A percentile compares a stretch with the other conserved stretches of the same genome.
Evolutionary conservation across 2,113 vertebrate species (phyloP).

Genomic region (Cebus imitator): DNA sequence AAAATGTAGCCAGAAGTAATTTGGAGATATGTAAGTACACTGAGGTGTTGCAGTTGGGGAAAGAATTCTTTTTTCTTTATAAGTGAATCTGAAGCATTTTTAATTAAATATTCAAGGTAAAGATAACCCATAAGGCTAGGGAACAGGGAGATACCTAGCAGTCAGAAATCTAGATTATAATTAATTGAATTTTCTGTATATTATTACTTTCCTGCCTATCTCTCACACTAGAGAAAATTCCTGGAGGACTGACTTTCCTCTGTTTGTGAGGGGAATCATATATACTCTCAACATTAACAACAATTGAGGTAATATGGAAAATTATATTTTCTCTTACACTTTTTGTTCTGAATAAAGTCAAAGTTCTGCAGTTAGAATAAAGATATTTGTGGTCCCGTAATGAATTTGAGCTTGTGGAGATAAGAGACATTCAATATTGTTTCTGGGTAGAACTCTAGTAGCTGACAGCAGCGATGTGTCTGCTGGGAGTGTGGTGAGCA

Average conservation of each 20-base stretch:
- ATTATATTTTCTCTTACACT: background rate
- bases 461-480: background rate
- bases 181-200: background rate
- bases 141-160: background rate
- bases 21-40: background rate
- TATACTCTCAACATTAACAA: background rate
- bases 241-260: background rate
- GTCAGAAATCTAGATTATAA: background rate
- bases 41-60: background rate
- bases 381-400: background rate
- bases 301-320: background rate
- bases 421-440: background rate
- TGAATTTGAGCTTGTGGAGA: background rate
- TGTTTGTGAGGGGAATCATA: background rate
- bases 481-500: background rate
- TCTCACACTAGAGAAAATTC: background rate
- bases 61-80: background rate
- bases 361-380: background rate
- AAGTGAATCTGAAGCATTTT: background rate
- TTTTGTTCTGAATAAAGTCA: background rate
- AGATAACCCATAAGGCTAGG: background rate
- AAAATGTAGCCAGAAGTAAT: background rate
- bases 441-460: background rate
- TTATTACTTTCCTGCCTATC: background rate
- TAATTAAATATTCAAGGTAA: slow-evolving; percentile 20